Evolutionary conservation across 1,140 invertebrate species (phyloP).

Genomic region (Prorops nasuta): DNA sequence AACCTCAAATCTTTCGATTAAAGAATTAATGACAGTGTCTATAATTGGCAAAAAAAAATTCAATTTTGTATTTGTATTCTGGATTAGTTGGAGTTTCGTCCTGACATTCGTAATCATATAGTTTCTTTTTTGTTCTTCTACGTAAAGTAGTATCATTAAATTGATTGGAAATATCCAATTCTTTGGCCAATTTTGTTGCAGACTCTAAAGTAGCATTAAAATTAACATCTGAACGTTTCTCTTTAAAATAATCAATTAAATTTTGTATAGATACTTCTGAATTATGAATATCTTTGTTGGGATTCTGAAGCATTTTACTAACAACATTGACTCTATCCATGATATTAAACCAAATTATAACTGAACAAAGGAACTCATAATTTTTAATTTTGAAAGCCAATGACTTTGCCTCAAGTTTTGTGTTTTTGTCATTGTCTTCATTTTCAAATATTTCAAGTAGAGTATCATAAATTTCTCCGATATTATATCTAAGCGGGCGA

Average conservation of each 20-base stretch:
- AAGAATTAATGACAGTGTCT: constrained; percentile 9
- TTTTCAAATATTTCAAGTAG: constrained; percentile 3
- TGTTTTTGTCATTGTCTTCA: background rate
- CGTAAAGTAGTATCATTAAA: constrained; percentile 14
- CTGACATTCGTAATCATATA: constrained; percentile 12
- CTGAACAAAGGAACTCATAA: constrained; percentile 24
- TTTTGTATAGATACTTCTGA: constrained; percentile 4
- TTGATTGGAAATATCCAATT: constrained; percentile 11
- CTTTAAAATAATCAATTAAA: constrained; percentile 2
- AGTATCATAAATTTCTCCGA: constrained; percentile 16
- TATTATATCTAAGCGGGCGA: constrained; percentile 10
- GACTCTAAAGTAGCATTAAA: constrained; percentile 1
- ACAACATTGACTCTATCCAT: constrained; percentile 23
- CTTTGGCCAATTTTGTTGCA: constrained; percentile 10
- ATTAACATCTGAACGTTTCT: constrained; percentile 1
- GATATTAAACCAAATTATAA: constrained; percentile 25
- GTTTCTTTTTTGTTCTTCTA: constrained; percentile 8
- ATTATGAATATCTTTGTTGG: constrained; percentile 6
- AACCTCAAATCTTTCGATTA: constrained; percentile 16
- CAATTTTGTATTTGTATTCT: constrained; percentile 10
- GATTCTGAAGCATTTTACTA: constrained; percentile 19
- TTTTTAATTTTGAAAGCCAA: background rate
- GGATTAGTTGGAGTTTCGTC: constrained; percentile 15
- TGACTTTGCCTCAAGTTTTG: background rate
- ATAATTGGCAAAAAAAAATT: constrained; percentile 15